Evolutionary conservation across 2,888 invertebrate species (phyloP).

Genomic region (Germaria angustata): DNA sequence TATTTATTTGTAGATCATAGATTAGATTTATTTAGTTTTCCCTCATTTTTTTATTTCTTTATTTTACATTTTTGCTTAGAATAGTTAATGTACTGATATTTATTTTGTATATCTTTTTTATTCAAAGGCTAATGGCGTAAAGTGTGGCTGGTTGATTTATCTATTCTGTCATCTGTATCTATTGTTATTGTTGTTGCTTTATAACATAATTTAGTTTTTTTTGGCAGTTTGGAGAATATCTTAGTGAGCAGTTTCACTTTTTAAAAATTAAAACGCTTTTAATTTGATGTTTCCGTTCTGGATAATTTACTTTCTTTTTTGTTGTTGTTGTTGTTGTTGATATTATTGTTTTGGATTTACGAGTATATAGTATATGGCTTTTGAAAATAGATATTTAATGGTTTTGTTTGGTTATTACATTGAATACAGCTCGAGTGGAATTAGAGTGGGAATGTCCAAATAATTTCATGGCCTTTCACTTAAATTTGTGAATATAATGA

Average conservation of each 20-base stretch:
- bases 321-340: too few relatives aligned
- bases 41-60: too few relatives aligned
- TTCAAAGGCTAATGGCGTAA: conserved; percentile 16
- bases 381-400: not conserved
- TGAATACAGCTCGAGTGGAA: not conserved
- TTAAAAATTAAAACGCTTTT: not conserved
- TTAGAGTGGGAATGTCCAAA: not conserved
- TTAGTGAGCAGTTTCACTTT: conserved; percentile 36
- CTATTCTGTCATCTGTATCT: not conserved
- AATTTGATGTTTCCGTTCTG: conserved; percentile 15
- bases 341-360: too few relatives aligned
- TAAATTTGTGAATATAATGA: conserved; percentile 11
- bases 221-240: not conserved
- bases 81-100: conserved; percentile 15
- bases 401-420: not conserved
- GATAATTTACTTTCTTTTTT: conserved; percentile 43
- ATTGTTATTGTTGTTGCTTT: not conserved
- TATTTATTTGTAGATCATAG: conserved; percentile 29
- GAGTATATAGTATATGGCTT: not conserved
- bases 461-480: conserved; percentile 38
- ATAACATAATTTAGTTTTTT: conserved; percentile 13
- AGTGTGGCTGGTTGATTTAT: conserved; percentile 11
- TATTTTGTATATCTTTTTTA: not conserved
- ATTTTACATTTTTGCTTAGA: conserved; percentile 30
- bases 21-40: conserved; percentile 19